Base-by-base conservation (phyloP, 2,113 vertebrate genomes). In the Asarcornis scutulata region DNA sequence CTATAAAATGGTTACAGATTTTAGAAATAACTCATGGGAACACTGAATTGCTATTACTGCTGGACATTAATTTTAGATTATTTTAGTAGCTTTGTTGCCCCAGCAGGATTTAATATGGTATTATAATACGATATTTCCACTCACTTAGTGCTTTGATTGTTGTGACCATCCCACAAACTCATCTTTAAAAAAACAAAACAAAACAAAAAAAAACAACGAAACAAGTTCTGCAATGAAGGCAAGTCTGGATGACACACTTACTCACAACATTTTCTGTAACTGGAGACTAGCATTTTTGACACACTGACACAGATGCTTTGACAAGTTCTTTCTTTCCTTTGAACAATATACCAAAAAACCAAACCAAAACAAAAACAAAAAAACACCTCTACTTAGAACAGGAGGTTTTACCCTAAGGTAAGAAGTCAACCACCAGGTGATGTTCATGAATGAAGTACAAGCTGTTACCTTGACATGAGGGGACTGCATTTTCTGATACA, bases 401-500 rank as follows among this genome's bases (percentile, higher is more conserved):
- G 20, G 17, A 93, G 67, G 71, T 95, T 89, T 55, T 55, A 81
- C 36, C 32, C 29, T 46, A 77, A 67, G 48, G 60, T 26, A 69
- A 64, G 25, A 89, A 38, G 42, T 83, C 64, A 83, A 88, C 62
- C 74, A 85, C 27, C n/a, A 58, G 69, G 40, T 71, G 55, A 62
- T 6, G 27, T 23, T 46, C 32, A 10, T 0, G 1, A 91, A 69
- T 52, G 86, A 36, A 91, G 60, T 26, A 72, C 77, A 83, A 66
- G 48, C 42, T 58, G 38, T 98, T 99, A 99, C 99, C 99, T 99
- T 99, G 92, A 99, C 98, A 5, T 99, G 99, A 79, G 99, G 99
- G 86, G 99, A 99, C 97, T 99, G 99, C 96, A 99, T 98, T 96
- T 99, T 99, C 97, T 99, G 99, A 94, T 99, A 99, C 98, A 99